Base-by-base conservation (phyloP, 2,113 vertebrate species). In the Ia io region DNA sequence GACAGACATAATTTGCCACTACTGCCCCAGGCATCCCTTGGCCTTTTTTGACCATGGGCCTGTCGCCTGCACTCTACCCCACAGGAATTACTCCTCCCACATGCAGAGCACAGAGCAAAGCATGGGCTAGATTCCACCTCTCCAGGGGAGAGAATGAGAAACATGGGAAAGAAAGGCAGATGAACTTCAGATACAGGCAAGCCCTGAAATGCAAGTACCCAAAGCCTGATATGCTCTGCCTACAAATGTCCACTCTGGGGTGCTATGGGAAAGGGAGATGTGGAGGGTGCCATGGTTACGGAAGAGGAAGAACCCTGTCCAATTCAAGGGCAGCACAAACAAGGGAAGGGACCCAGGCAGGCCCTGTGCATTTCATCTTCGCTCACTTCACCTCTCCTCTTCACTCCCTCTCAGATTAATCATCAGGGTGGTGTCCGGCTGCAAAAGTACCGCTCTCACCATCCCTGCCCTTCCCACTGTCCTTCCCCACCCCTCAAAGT, bases 291-390 rank as follows among this genome's bases (percentile, higher is more conserved):
- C 4, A 6, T 6, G 12, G 28, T 11, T 2, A 0, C 17, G 14
- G n/a, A 35, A 49, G 53, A 77, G 37, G n/a, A 83, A 69, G 76
- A 42, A 12, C 11, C 12, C 13, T 3, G 6, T 37, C 61, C 37
- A 12, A 7, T 6, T 11, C 18, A 5, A 49, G 35, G n/a, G 17
- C 14, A 2, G 23, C 7, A 2, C 22, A 2, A 3, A 0, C 14
- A 18, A 8, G 17, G 25, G 23, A 35, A 71, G 14, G 51, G 37
- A 40, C 25, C 35, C 49, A 25, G 73, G 77, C 56, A 13, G 51
- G 82, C 42, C 42, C 32, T 7, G 37, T 1, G 1, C n/a, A 35
- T 25, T 18, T 35, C 67, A 30, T 16, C 44, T 2, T 13, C 35
- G 16, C 23, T 80, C 18, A 1, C 76, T 30, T 63, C 73, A 23